Evolutionary conservation across 2,888 invertebrate genomes (phyloP), one percentile per base, ranked within the genome.

Genomic region (Linnaemya vulpina): DNA sequence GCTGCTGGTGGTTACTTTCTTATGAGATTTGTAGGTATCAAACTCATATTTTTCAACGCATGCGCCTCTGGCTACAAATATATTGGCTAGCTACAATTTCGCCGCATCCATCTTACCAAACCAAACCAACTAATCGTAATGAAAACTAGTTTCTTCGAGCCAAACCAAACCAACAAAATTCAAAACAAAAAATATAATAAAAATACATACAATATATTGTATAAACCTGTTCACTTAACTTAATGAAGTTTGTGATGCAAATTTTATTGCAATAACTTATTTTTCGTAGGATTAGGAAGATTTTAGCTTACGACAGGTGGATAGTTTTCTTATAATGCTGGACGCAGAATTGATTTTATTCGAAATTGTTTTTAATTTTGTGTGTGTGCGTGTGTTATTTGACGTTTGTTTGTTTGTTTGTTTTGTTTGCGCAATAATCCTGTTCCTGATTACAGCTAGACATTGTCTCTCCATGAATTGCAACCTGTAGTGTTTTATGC

Each of bases 221-320:
- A 63, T 62, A 80, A 82, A 82, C 81, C 81, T 63, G 81, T 82
- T 82, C 70, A 82, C 63, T 82, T 81, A 63, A 68, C 68, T 75
- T 75, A 62, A 70, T 82, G 63, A 63, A 70, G 68, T 76, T 82
- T 82, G 75, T 70, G 75, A 82, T 82, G 81, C 81, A 82, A 82
- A 82, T 82, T 82, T 82, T 75, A 63, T 76, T 82, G 75, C 81
- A 82, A 75, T 76, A 75, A 81, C 43, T 81, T 81, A 81, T 75
- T 76, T 75, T 75, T 70, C 55, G 75, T 76, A 81, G 81, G 81
- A 76, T 81, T 75, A 81, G 81, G 68, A 68, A 70, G 75, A 81
- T 82, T 82, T 82, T 58, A 63, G 55, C 63, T 70, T 70, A 68
- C 75, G 75, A 76, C 81, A 82, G 81, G 81, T 82, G 81, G 75